Conservation (phyloP, 2,113 vertebrate species). For the Turdus rufiventris region DNA sequence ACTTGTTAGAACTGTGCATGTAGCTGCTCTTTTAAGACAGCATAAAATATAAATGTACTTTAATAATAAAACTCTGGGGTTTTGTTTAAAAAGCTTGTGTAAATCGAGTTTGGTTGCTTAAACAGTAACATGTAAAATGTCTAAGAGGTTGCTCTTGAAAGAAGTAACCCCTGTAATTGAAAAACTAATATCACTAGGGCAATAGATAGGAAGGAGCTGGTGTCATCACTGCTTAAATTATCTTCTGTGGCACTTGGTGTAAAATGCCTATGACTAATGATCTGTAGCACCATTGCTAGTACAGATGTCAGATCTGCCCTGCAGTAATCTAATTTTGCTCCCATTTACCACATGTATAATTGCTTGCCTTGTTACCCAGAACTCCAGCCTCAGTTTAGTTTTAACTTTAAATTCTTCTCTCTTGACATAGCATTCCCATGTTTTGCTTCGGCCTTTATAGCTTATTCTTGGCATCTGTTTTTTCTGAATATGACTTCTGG, state of each 20-base stretch:
- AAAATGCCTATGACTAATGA: neutral
- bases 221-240: neutral
- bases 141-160: neutral
- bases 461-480: neutral
- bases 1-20: neutral
- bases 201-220: neutral
- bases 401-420: neutral
- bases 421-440: neutral
- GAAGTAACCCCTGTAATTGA: neutral
- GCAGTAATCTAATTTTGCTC: neutral
- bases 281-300: neutral
- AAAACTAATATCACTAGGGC: neutral
- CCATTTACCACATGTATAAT: neutral
- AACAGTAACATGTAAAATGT: neutral
- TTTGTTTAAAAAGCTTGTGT: neutral
- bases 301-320: neutral
- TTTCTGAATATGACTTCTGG: neutral
- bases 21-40: neutral
- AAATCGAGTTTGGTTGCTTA: neutral
- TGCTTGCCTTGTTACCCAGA: neutral
- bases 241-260: neutral
- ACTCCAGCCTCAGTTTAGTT: neutral
- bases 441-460: neutral
- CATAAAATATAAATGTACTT: constrained; percentile 12
- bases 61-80: neutral